Percentiles rank a stretch among this genome's conserved stretches.
phyloP scores from a whole-genome alignment of 2,888 invertebrate species.

The Drosophila subquinaria region DNA sequence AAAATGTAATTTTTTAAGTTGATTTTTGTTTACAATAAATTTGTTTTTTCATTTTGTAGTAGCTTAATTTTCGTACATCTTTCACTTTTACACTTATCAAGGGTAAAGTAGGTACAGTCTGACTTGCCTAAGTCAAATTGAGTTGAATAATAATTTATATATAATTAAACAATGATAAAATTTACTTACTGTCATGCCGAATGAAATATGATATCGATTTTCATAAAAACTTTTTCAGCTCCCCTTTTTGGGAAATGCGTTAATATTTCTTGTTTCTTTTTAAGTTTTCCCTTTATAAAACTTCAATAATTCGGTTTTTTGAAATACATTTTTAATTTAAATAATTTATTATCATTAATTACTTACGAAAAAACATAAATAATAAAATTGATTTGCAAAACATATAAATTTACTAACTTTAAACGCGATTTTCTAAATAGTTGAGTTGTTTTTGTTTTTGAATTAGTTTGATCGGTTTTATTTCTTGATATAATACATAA shows the following conservation, averaged over 20 bases:
- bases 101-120: not conserved
- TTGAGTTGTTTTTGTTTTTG: constrained; percentile 27
- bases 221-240: not conserved
- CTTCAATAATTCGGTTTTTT: not conserved
- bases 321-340: constrained; percentile 37
- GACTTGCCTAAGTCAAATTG: not conserved
- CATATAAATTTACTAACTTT: constrained; percentile 53
- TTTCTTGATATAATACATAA: constrained; percentile 32
- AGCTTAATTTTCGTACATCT: constrained; percentile 6
- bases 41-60: constrained; percentile 63
- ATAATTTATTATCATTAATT: constrained; percentile 66
- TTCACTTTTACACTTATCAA: not conserved
- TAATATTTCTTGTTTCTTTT: not conserved
- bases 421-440: constrained; percentile 43
- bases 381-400: constrained; percentile 51
- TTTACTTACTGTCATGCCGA: not conserved
- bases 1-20: constrained; percentile 61
- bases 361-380: constrained; percentile 70
- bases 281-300: not conserved
- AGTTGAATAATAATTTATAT: not conserved
- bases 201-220: not conserved
- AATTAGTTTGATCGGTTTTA: constrained; percentile 21
- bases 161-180: not conserved
- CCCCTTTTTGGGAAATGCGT: not conserved
- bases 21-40: constrained; percentile 71